These are phyloP conservation scores for Sandelia bainsii DNA, from an alignment of 2,797 vertebrate genomes.

Conservation along the genomic window DNA sequence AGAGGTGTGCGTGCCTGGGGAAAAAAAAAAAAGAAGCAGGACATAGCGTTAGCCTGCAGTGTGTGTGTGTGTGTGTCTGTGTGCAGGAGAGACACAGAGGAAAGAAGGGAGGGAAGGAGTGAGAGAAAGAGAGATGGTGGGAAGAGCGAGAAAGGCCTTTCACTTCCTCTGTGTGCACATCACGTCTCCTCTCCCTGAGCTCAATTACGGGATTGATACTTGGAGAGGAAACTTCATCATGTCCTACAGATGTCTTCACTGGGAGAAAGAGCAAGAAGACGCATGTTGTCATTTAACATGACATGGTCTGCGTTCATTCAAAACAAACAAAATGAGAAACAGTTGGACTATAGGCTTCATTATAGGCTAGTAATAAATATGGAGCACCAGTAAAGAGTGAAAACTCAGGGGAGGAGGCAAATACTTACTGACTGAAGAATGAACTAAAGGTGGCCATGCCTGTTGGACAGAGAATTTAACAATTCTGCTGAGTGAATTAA, in stretches of 20 bases:
- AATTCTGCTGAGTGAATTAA: slow-evolving; percentile 72
- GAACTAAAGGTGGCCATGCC: slow-evolving; percentile 35
- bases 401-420: not conserved
- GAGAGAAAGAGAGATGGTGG: slow-evolving; percentile 34
- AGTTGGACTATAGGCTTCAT: slow-evolving; percentile 65
- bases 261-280: slow-evolving; percentile 68
- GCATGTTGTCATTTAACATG: slow-evolving; percentile 82
- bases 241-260: slow-evolving; percentile 87
- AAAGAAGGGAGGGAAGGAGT: slow-evolving; percentile 42
- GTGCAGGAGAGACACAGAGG: slow-evolving; percentile 1
- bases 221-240: slow-evolving; percentile 88
- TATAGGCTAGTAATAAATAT: slow-evolving; percentile 53
- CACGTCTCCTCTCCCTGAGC: slow-evolving; percentile 83
- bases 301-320: slow-evolving; percentile 66
- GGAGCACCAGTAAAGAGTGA: not conserved
- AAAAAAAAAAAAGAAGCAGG: not conserved
- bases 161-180: slow-evolving; percentile 81
- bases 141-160: slow-evolving; percentile 52
- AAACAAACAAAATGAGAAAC: slow-evolving; percentile 72
- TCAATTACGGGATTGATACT: slow-evolving; percentile 88
- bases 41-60: slow-evolving; percentile 10
- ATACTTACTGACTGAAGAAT: slow-evolving; percentile 6
- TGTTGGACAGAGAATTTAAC: slow-evolving; percentile 57
- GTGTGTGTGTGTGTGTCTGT: slow-evolving; percentile 13
- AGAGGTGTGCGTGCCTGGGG: not conserved